Conservation (phyloP, 1,140 invertebrate genomes). For the Pseudomyrmex flavicornis region DNA sequence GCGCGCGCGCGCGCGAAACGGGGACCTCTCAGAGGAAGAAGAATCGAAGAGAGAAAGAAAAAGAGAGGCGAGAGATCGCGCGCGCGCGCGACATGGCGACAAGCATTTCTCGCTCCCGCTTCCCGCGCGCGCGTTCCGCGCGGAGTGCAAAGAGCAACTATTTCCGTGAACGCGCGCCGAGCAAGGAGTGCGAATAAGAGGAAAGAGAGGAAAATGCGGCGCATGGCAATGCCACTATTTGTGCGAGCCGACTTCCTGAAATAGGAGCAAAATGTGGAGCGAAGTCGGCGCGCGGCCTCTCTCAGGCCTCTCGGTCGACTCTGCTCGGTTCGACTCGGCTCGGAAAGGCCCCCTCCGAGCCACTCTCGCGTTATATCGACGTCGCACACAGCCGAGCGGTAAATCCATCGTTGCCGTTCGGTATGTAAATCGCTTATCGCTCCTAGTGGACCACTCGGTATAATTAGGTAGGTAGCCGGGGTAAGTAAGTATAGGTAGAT, state of each 20-base stretch:
- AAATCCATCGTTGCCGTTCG: constrained; percentile 83
- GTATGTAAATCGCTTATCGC: constrained; percentile 85
- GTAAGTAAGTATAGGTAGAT: constrained; percentile 77
- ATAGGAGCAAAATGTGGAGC: constrained; percentile 72
- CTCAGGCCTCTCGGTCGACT: constrained; percentile 7
- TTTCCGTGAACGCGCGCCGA: constrained; percentile 27
- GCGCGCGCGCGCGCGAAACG: too few relatives aligned
- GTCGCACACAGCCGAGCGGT: constrained; percentile 69
- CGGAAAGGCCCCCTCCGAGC: neutral
- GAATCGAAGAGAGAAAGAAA: neutral
- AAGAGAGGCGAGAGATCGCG: neutral
- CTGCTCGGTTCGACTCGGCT: constrained; percentile 32
- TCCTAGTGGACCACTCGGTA: constrained; percentile 83
- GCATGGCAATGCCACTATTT: constrained; percentile 48
- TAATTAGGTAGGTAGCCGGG: constrained; percentile 79
- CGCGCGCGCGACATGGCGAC: neutral
- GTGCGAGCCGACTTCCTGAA: constrained; percentile 64
- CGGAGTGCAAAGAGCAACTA: constrained; percentile 51
- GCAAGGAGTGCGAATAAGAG: constrained; percentile 6
- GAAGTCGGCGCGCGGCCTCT: constrained; percentile 42
- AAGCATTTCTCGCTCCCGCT: neutral
- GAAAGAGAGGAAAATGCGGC: constrained; percentile 22
- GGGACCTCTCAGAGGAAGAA: neutral
- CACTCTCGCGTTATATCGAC: constrained; percentile 54
- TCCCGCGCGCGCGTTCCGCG: constrained; percentile 22